These are phyloP conservation scores for Bubo bubo DNA, from an alignment of 2,113 vertebrate genomes.

Conservation along the genomic window DNA sequence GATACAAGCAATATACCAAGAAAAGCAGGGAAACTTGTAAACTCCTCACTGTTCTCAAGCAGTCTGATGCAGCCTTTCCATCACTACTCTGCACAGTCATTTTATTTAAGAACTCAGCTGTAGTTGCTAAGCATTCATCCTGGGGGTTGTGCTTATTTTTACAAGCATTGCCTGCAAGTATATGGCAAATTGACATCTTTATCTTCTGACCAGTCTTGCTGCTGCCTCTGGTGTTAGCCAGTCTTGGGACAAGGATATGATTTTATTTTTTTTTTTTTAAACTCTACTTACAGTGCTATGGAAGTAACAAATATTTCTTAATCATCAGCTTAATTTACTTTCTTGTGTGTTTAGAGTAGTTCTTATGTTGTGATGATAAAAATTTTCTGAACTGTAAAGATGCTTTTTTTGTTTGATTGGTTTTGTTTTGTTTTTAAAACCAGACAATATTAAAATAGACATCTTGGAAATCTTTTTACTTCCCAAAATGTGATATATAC, in stretches of 20 bases:
- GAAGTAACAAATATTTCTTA: not conserved
- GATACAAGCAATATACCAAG: not conserved
- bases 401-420: not conserved
- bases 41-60: not conserved
- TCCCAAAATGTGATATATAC: not conserved
- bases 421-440: not conserved
- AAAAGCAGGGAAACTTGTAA: not conserved
- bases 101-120: not conserved
- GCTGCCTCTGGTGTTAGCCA: not conserved
- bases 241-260: not conserved
- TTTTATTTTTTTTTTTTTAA: not conserved
- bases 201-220: not conserved
- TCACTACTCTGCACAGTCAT: not conserved
- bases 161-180: not conserved
- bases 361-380: not conserved
- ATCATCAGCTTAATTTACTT: not conserved
- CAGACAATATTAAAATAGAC: not conserved
- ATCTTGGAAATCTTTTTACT: not conserved
- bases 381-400: not conserved
- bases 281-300: not conserved
- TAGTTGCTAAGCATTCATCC: not conserved
- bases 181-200: not conserved
- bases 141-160: not conserved
- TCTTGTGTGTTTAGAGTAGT: not conserved
- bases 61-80: fast-evolving